Base-by-base conservation (phyloP, 2,888 invertebrate genomes). In the Coleophora flavipennella region DNA sequence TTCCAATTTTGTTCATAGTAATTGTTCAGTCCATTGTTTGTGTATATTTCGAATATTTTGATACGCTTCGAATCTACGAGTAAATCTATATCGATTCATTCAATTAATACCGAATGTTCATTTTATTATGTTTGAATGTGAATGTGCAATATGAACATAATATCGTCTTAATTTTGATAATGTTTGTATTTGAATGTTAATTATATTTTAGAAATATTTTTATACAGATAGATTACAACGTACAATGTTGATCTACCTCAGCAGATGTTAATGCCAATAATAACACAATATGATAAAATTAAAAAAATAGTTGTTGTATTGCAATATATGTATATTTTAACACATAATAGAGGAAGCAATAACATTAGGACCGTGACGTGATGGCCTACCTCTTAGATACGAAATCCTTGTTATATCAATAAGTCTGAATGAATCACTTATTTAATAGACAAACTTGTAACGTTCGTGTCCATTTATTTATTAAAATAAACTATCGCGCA, bases 141-240 rank as follows among this genome's bases (percentile, higher is more conserved):
- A 61, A 64, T 66, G 75, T 78, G 78, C 78, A 80, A 76, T 80
- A 76, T 72, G 56, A 70, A 73, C 74, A 75, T 71, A 65, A 57
- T 64, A 69, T 68, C 65, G 62, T 76, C 59, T 67, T 74, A 72
- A 72, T 79, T 79, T 79, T 79, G 75, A 79, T 81, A 77, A 73
- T 78, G 73, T 78, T 81, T 77, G 76, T 81, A 81, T 80, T 80
- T 81, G 57, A 77, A 76, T 79, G 83, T 84, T 81, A 63, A 77
- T 74, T 80, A 79, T 81, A 81, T 78, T 75, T 67, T 81, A 79
- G 68, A 83, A 81, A 72, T 84, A 84, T 84, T 84, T 84, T 84
- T 84, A 84, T 83, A 84, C 73, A 76, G 62, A 72, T 73, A 73
- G 67, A 63, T 71, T 55, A 73, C 74, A 73, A 20, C 56, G 66